Evolutionary conservation across 2,113 vertebrate species (phyloP), one percentile per base, ranked within the genome.

Genomic region (Parus major): DNA sequence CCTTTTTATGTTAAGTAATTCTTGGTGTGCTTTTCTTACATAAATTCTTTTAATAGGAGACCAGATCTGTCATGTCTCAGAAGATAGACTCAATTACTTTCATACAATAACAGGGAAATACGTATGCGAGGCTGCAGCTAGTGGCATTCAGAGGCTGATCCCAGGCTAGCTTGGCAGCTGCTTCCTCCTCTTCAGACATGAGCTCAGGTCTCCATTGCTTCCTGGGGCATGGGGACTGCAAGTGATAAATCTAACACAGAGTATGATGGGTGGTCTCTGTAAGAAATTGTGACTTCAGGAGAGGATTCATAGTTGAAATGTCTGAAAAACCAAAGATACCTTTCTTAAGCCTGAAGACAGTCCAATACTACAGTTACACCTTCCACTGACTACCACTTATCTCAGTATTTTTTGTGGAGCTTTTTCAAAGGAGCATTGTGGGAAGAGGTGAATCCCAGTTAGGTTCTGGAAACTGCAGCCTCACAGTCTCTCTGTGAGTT

Each of bases 11-110:
- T 80, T 86, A 57, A 91, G 55, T 65, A 77, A 65, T 42, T 50
- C 64, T 86, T 70, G 47, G 63, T 73, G 39, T 53, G 31, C 42
- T 83, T 90, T 70, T 69, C 55, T 83, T 88, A 73, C 55, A 70
- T 69, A 55, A 91, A 83, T 91, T 92, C 28, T 39, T 75, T 70
- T 85, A 93, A 90, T 27, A 61, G 44, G 57, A 86, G 80, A 88
- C 86, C 50, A 73, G 41, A 73, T 88, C 47, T 66, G 28, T 83
- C 59, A 10, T 42, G 55, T 93, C 64, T 80, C 35, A 73, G 82
- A 92, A 83, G 68, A 56, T 20, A 61, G 59, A 61, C 46, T 88
- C 25, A 53, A 23, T 53, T 70, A 7, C 18, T 92, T 65, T 70
- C 28, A 13, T 65, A 59, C 61, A 81, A 64, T 46, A 44, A 65